Conservation (phyloP, 2,888 invertebrate genomes). For the Leptothorax acervorum region DNA sequence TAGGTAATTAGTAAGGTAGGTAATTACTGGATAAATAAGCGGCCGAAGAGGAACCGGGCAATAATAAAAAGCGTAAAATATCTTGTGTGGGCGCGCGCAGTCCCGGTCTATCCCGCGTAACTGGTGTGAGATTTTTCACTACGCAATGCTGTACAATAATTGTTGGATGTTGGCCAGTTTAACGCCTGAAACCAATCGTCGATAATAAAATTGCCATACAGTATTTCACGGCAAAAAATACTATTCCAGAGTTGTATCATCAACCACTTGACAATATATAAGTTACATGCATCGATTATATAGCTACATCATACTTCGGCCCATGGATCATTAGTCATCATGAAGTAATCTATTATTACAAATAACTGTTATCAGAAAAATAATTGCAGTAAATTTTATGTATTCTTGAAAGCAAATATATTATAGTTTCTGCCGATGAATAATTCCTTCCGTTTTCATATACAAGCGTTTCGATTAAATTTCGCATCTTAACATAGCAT, state of each 20-base stretch:
- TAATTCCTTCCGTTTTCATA: neutral
- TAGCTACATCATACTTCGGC: neutral
- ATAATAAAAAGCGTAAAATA: constrained; percentile 52
- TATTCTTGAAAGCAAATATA: neutral
- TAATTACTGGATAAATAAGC: constrained; percentile 50
- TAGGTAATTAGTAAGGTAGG: constrained; percentile 34
- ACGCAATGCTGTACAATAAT: constrained; percentile 64
- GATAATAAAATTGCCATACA: constrained; percentile 69
- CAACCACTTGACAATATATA: constrained; percentile 59
- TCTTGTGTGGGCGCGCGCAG: constrained; percentile 16
- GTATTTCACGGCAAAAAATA: constrained; percentile 64
- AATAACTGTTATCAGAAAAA: neutral
- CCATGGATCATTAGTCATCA: neutral
- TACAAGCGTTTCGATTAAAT: neutral
- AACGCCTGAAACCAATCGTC: constrained; percentile 73
- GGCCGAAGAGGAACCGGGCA: constrained; percentile 37
- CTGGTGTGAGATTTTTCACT: constrained; percentile 65
- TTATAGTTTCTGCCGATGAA: neutral
- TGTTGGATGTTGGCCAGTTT: constrained; percentile 67
- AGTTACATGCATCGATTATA: constrained; percentile 36
- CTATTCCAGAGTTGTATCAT: constrained; percentile 60
- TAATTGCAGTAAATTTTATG: neutral
- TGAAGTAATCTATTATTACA: neutral
- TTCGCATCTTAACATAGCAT: neutral
- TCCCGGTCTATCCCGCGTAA: constrained; percentile 28